Evolutionary conservation across 2,113 vertebrate genomes (phyloP).

Genomic region (Melanostigma gelatinosum): DNA sequence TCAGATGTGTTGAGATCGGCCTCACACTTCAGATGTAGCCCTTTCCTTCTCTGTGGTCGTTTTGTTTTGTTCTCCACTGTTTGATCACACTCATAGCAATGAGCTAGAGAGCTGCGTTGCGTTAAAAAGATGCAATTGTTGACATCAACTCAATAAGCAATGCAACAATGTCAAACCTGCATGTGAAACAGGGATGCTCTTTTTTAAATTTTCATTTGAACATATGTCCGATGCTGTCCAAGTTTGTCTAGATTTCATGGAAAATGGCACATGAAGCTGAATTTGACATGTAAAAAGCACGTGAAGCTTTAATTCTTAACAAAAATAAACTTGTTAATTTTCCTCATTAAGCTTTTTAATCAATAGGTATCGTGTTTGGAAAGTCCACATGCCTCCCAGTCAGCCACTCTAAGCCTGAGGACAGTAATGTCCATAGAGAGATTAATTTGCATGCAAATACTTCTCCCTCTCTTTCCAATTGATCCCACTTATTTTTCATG

Average conservation of each 20-base stretch:
- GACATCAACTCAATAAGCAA: neutral
- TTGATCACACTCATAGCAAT: conserved; percentile 19
- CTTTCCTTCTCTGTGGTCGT: conserved; percentile 34
- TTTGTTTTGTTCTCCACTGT: conserved; percentile 26
- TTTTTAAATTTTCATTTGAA: neutral
- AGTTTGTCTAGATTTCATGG: neutral
- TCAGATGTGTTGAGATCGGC: conserved; percentile 46
- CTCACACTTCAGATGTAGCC: conserved; percentile 50
- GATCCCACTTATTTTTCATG: conserved; percentile 45
- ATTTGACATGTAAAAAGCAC: neutral
- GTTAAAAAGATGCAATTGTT: neutral
- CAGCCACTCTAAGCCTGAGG: neutral
- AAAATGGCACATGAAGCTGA: neutral
- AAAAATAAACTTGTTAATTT: neutral
- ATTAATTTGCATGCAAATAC: conserved; percentile 38
- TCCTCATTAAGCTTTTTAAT: neutral
- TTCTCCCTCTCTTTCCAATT: conserved; percentile 32
- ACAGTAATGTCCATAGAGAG: conserved; percentile 7
- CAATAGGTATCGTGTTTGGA: neutral
- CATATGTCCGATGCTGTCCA: neutral
- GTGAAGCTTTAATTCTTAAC: neutral
- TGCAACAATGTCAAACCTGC: conserved; percentile 1
- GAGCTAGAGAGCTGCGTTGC: conserved; percentile 17
- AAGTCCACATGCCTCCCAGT: neutral
- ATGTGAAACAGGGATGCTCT: neutral